Base-by-base conservation (phyloP, 2,888 invertebrate genomes). In the Willowsia nigromaculata region DNA sequence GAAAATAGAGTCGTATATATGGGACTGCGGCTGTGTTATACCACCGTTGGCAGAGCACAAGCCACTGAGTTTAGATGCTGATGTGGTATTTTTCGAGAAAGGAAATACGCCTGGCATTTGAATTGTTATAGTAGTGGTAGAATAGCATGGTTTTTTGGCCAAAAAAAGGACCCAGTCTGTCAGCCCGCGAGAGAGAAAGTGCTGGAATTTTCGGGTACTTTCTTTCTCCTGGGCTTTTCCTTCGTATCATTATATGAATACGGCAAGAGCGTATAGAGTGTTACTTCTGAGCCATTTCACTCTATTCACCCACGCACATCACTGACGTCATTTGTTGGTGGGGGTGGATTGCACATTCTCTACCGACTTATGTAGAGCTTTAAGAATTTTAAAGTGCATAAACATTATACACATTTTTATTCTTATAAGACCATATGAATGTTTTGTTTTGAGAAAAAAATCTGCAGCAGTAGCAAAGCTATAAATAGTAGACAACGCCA, bases 171-270 rank as follows among this genome's bases (percentile, higher is more conserved):
- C 74, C 74, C 53, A 53, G 5, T 22, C 9, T 9, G 5, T 25
- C 43, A 59, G 27, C 25, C 6, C 9, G 47, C 7, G 1, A 74
- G 22, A 68, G 9, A 53, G 78, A 78, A 50, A 13, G 50, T 18
- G n/a, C 78, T 78, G 78, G 78, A 78, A 78, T 56, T 76, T 76
- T 78, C 78, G 78, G 78, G 78, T 78, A 78, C 78, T 78, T 78
- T 74, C 33, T 22, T 76, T 30, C 76, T 37, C 18, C 15, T 43
- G n/a, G n/a, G n/a, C n/a, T n/a, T n/a, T n/a, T n/a, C n/a, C n/a
- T n/a, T n/a, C n/a, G n/a, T n/a, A n/a, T n/a, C n/a, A n/a, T n/a
- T n/a, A n/a, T n/a, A n/a, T n/a, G n/a, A n/a, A n/a, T n/a, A n/a
- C n/a, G n/a, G n/a, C n/a, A n/a, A n/a, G n/a, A n/a, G n/a, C n/a